Evolutionary conservation across 2,113 vertebrate species (phyloP).

Genomic region (chimpanzee (Pan troglodytes)): DNA sequence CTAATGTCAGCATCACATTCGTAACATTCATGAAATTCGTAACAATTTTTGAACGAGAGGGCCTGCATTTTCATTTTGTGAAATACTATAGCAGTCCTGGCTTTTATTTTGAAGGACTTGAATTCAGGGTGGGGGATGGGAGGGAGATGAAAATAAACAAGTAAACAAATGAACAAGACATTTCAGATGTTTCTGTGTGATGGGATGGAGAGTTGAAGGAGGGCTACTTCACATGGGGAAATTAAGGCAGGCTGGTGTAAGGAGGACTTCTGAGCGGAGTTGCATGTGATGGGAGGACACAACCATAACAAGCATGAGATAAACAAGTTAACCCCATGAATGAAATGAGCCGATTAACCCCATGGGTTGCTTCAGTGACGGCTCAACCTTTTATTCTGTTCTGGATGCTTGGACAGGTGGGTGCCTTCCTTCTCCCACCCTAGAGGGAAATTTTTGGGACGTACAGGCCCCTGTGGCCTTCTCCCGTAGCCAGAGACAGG

Average conservation of each 20-base stretch:
- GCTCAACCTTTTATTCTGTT: background rate
- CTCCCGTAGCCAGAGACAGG: background rate
- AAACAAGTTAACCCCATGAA: background rate
- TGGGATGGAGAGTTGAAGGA: background rate
- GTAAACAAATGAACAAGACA: background rate
- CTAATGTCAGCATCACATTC: background rate
- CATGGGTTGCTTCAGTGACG: rapidly evolving
- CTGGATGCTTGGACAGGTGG: rapidly evolving
- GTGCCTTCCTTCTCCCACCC: too few species aligned
- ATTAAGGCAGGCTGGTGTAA: background rate
- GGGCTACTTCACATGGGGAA: background rate
- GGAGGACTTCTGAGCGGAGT: too few species aligned
- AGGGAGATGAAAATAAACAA: background rate
- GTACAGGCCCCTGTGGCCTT: too few species aligned
- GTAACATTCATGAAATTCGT: background rate
- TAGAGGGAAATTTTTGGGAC: background rate
- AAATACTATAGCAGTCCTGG: background rate
- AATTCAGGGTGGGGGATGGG: background rate
- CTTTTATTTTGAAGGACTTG: background rate
- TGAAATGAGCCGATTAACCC: background rate
- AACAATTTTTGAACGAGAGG: background rate
- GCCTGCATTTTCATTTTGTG: background rate
- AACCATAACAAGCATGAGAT: too few species aligned
- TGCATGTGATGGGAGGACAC: rapidly evolving
- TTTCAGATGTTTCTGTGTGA: rapidly evolving